Evolutionary conservation across 2,113 vertebrate genomes (phyloP).

Genomic region (Alectura lathami): DNA sequence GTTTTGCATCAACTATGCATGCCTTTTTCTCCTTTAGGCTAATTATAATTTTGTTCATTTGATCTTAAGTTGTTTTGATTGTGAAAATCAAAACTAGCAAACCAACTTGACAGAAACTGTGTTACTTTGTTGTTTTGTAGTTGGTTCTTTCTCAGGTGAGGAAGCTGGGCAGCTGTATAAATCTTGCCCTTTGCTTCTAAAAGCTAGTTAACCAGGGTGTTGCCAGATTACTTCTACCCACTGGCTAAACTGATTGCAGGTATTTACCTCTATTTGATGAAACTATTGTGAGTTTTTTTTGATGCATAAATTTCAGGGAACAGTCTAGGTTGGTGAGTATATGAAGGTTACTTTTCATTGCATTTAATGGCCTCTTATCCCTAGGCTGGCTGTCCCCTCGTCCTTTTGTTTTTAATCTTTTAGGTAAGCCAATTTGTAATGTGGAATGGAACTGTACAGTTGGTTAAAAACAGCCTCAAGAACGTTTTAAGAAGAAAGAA

Average conservation of each 20-base stretch:
- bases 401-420: neutral
- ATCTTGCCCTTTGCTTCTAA: neutral
- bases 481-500: neutral
- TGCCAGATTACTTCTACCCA: neutral
- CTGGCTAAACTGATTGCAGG: neutral
- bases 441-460: neutral
- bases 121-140: neutral
- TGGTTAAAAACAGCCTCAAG: neutral
- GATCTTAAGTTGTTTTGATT: neutral
- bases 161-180: neutral
- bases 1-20: neutral
- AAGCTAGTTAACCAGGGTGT: neutral
- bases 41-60: neutral
- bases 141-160: neutral
- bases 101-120: neutral
- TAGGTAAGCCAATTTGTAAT: neutral
- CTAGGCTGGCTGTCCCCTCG: rapidly evolving
- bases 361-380: neutral
- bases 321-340: neutral
- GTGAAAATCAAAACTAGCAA: neutral
- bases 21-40: neutral
- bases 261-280: neutral
- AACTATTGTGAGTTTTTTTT: neutral
- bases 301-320: neutral
- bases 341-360: neutral